Base-by-base conservation (phyloP, 2,113 vertebrate species). In the Bostrychus sinensis region DNA sequence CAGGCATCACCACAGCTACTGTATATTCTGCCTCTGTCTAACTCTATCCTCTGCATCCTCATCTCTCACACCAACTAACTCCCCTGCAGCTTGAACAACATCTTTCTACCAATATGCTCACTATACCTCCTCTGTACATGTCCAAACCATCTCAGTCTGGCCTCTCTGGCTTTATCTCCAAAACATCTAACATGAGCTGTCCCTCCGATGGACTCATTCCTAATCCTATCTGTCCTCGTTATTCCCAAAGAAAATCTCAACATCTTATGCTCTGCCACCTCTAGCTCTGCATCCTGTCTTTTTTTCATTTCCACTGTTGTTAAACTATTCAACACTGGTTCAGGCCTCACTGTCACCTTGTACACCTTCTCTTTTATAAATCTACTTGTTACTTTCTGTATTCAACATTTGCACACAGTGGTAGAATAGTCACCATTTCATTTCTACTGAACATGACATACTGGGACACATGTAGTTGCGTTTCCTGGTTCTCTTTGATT, bases 401-500 rank as follows among this genome's bases (percentile, higher is more conserved):
- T n/a, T n/a, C n/a, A n/a, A n/a, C n/a, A n/a, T n/a, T n/a, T n/a
- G n/a, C n/a, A n/a, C n/a, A n/a, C n/a, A n/a, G n/a, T n/a, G n/a
- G n/a, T n/a, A n/a, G n/a, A n/a, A n/a, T n/a, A n/a, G n/a, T n/a
- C n/a, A n/a, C n/a, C n/a, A n/a, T n/a, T n/a, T n/a, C n/a, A n/a
- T n/a, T n/a, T n/a, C n/a, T n/a, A n/a, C n/a, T n/a, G n/a, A n/a
- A n/a, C n/a, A n/a, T n/a, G n/a, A n/a, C n/a, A n/a, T n/a, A n/a
- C n/a, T n/a, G n/a, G n/a, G n/a, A n/a, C n/a, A n/a, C n/a, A 72
- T 56, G 20, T 62, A 69, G 38, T 43, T 75, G n/a, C n/a, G n/a
- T n/a, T n/a, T 71, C 61, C 42, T 2, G 19, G 17, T 4, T 63
- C 51, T 42, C 50, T 80, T 81, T 85, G 78, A 80, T 85, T 85